phyloP scores from a whole-genome alignment of 2,888 invertebrate genomes.

The Temnothorax rugatulus region DNA sequence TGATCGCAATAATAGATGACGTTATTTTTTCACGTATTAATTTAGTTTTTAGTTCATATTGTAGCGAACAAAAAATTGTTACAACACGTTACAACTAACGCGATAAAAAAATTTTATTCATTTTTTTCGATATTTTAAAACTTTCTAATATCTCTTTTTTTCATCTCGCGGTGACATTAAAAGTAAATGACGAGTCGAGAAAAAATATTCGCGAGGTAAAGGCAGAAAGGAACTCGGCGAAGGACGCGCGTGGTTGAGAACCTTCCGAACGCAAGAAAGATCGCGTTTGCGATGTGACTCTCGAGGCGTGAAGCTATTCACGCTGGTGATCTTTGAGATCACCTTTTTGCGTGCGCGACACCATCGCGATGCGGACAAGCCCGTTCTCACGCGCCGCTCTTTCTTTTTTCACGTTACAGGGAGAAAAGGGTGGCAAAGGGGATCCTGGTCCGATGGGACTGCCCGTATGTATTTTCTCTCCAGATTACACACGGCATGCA shows the following conservation, averaged over 20 bases:
- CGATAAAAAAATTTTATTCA: not conserved
- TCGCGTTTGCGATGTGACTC: constrained; percentile 34
- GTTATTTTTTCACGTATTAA: constrained; percentile 31
- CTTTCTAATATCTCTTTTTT: not conserved
- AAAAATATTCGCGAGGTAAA: not conserved
- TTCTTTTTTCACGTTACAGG: constrained; percentile 88
- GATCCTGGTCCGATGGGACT: constrained; percentile 98
- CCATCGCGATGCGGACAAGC: constrained; percentile 27
- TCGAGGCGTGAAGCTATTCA: constrained; percentile 52
- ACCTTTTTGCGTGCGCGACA: constrained; percentile 33
- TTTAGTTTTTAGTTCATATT: not conserved
- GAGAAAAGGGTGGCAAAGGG: constrained; percentile 93
- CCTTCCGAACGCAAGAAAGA: constrained; percentile 16
- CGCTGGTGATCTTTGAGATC: constrained; percentile 39
- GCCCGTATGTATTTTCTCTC: constrained; percentile 91
- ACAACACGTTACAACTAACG: not conserved
- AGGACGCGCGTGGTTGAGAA: constrained; percentile 10
- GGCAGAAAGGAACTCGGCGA: not conserved
- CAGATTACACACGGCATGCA: constrained; percentile 64
- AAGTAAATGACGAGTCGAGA: not conserved
- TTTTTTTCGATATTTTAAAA: not conserved
- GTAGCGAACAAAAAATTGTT: not conserved
- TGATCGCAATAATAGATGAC: constrained; percentile 15
- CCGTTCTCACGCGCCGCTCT: constrained; percentile 56
- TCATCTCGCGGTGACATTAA: not conserved